Base-by-base conservation (phyloP, 1,140 invertebrate species). In the Zaprionus africanus region DNA sequence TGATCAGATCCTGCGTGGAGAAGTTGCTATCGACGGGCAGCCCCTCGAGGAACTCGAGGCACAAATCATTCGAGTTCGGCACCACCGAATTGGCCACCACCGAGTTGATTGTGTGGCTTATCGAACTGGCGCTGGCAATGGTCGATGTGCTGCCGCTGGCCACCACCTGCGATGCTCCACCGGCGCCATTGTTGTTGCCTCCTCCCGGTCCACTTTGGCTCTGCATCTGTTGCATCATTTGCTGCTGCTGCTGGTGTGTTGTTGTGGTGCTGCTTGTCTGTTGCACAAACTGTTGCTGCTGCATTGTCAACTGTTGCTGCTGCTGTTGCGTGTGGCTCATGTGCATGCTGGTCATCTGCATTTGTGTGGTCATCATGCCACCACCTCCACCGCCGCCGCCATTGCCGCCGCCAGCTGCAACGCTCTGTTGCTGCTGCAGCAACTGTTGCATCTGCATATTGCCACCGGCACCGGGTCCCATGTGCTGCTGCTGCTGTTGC, bases 1-100 rank as follows among this genome's bases (percentile, higher is more conserved):
- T 97, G 79, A 97, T 94, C 70, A 97, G 92, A 80, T 97, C 96
- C 91, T 96, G 96, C 54, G 96, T 96, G 71, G 95, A 96, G 83
- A 96, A 95, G 75, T 95, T 95, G 77, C 95, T 94, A 82, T 96
- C 96, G 60, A 95, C 94, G 43, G 95, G 95, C 88, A 97, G 94
- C 92, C 96, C 96, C 81, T 97, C 96, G n/a, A 97, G 93, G 92
- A 97, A 96, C 93, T 97, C 96, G 72, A 97, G 94, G 92, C 95
- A 96, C 84, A 97, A 96, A 87, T 97, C 96, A 22, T 95, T 93
- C 0, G 95, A 91, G 92, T 94, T 95, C 78, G 84, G 94, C 53
- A 93, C 92, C 93, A 94, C 95, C 92, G 95, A 91, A 91, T 94
- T 95, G 80, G 84, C 94, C 57, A 93, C 92, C 93, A 94, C 95